Evolutionary conservation across 2,113 vertebrate genomes (phyloP), one percentile per base, ranked within the genome.

Genomic region (Oryzias woworae): DNA sequence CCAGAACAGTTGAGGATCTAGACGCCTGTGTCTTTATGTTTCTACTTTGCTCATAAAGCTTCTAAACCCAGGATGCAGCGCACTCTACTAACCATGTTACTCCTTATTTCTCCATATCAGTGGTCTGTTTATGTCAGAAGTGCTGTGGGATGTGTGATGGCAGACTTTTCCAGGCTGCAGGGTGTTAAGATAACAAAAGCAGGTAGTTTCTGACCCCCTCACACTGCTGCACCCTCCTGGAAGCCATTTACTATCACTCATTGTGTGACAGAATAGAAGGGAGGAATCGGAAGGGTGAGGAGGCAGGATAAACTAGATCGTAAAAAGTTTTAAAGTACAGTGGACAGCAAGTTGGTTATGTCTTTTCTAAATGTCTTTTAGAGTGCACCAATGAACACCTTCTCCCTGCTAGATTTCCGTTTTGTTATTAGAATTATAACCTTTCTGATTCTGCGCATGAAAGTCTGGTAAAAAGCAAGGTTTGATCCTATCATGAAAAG

Each of bases 11-110:
- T 58, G 50, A 75, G 31, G 60, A 56, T 66, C 81, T 75, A 66
- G 16, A 72, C 14, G 58, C 56, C 65, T 53, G 44, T 75, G 66
- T 86, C 81, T 81, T 88, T 84, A 85, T 61, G 54, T 69, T 79
- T 69, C 75, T 72, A 61, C 15, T 36, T 81, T 82, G 63, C 83
- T 87, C 81, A 83, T 87, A 87, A 85, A 87, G 70, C 72, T 85
- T 77, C 77, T 80, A 76, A 69, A 61, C 70, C 78, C 85, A 82
- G 84, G 77, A 87, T 78, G 77, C 80, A 74, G 73, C 22, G 23
- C 36, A 61, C 80, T 73, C 69, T 57, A 77, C 75, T 62, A 71
- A 67, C 62, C 56, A 64, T 76, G 80, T 81, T 81, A 80, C 74
- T 75, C 52, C 60, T 59, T 54, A 62, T 72, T 75, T 61, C 56